phyloP scores from a whole-genome alignment of 2,888 invertebrate genomes.

The Hirtodrosophila alboralis region DNA sequence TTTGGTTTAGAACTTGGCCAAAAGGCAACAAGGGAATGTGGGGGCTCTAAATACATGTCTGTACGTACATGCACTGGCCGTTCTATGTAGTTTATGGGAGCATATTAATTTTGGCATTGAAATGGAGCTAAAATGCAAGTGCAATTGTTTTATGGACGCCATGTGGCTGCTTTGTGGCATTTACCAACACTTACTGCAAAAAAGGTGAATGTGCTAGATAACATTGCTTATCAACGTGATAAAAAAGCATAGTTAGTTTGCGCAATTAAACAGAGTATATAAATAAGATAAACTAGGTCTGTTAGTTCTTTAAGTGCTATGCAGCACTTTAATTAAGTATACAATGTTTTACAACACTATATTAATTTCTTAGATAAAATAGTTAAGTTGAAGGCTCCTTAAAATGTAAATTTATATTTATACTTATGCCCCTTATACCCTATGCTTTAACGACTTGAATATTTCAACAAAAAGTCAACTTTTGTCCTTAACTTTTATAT shows the following conservation, averaged over 20 bases:
- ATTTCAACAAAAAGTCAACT: slow-evolving; percentile 22
- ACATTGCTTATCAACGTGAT: too few relatives aligned
- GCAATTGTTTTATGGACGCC: slow-evolving; percentile 60
- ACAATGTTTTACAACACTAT: too few relatives aligned
- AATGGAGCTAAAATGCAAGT: slow-evolving; percentile 65
- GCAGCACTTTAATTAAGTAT: too few relatives aligned
- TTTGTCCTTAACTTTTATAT: slow-evolving; percentile 46
- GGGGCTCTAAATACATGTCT: slow-evolving; percentile 18
- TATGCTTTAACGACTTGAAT: slow-evolving; percentile 7
- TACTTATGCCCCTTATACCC: too few relatives aligned
- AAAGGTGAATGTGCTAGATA: background rate
- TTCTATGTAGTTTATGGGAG: slow-evolving; percentile 62
- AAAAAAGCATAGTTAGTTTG: too few relatives aligned
- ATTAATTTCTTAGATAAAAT: too few relatives aligned
- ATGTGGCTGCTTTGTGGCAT: slow-evolving; percentile 46
- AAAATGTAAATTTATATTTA: too few relatives aligned
- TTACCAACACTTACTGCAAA: slow-evolving; percentile 37
- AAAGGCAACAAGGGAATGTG: background rate
- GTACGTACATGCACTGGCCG: slow-evolving; percentile 28
- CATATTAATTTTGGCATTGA: slow-evolving; percentile 75
- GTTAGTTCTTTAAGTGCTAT: too few relatives aligned
- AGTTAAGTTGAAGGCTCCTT: too few relatives aligned
- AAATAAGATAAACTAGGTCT: too few relatives aligned
- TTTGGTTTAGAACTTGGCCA: slow-evolving; percentile 3
- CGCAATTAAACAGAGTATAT: too few relatives aligned